phyloP scores from a whole-genome alignment of 2,797 vertebrate genomes.

The Triplophysa bombifrons region DNA sequence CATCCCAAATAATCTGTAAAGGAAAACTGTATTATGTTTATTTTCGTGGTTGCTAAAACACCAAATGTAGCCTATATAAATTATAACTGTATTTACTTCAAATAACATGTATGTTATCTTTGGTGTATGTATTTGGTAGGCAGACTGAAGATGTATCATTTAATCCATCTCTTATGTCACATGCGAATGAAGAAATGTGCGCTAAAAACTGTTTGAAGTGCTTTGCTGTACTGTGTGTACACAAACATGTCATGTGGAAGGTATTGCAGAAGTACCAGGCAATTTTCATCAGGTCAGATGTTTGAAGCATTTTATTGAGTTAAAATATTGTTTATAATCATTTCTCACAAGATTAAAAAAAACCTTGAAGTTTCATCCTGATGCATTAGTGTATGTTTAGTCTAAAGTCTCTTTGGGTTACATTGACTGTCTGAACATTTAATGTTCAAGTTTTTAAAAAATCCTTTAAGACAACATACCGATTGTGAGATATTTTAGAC shows the following conservation, averaged over 20 bases:
- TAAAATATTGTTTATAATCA: neutral
- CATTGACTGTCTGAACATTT: too few relatives aligned
- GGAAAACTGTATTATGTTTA: too few relatives aligned
- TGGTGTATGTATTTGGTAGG: too few relatives aligned
- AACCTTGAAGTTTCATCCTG: neutral
- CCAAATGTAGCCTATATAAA: neutral
- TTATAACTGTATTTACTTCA: too few relatives aligned
- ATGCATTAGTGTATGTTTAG: too few relatives aligned
- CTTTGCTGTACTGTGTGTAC: too few relatives aligned
- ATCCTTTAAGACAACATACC: neutral
- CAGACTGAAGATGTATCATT: neutral
- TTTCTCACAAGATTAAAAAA: neutral
- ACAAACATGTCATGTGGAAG: too few relatives aligned
- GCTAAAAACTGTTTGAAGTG: too few relatives aligned
- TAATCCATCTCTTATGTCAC: neutral
- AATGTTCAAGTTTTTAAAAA: neutral
- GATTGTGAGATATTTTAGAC: neutral
- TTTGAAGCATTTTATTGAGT: neutral
- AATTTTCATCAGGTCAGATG: neutral
- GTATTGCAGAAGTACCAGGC: too few relatives aligned
- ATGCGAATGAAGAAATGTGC: neutral
- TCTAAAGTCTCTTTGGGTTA: too few relatives aligned
- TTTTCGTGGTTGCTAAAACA: neutral
- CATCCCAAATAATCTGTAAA: too few relatives aligned
- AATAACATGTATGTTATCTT: too few relatives aligned